Conservation (phyloP, 1,140 invertebrate genomes). For the Diuraphis noxia region DNA sequence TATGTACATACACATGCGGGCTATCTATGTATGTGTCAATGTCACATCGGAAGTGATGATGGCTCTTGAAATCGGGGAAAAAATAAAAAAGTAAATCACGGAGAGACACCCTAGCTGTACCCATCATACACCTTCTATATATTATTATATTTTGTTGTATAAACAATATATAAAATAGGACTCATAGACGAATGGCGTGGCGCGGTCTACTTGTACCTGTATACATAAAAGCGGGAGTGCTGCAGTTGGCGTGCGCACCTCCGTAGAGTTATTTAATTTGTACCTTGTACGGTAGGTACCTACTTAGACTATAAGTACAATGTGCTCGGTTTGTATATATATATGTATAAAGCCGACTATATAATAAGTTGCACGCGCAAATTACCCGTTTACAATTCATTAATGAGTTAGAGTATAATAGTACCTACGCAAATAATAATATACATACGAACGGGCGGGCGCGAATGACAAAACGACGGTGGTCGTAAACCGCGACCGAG, state of each 20-base stretch:
- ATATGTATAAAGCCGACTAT: not conserved
- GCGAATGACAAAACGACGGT: not conserved
- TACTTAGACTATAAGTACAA: not conserved
- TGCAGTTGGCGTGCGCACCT: not conserved
- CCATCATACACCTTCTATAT: too few species aligned
- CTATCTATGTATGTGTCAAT: too few species aligned
- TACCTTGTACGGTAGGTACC: too few species aligned
- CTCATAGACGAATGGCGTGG: not conserved
- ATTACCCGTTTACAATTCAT: slow-evolving; percentile 3
- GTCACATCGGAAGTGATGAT: too few species aligned
- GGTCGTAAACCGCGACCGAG: not conserved
- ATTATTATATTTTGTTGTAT: too few species aligned
- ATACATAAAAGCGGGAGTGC: not conserved
- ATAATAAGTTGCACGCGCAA: not conserved
- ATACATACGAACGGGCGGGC: not conserved
- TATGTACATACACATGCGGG: too few species aligned
- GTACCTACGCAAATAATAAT: too few species aligned
- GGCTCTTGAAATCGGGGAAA: too few species aligned
- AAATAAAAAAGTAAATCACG: too few species aligned
- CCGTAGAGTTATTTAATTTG: not conserved
- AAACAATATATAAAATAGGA: not conserved
- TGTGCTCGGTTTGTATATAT: too few species aligned
- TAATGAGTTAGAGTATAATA: not conserved
- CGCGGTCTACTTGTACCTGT: not conserved
- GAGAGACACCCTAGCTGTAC: too few species aligned